Evolutionary conservation across 1,140 invertebrate species (phyloP).

Genomic region (Heliconius congener): DNA sequence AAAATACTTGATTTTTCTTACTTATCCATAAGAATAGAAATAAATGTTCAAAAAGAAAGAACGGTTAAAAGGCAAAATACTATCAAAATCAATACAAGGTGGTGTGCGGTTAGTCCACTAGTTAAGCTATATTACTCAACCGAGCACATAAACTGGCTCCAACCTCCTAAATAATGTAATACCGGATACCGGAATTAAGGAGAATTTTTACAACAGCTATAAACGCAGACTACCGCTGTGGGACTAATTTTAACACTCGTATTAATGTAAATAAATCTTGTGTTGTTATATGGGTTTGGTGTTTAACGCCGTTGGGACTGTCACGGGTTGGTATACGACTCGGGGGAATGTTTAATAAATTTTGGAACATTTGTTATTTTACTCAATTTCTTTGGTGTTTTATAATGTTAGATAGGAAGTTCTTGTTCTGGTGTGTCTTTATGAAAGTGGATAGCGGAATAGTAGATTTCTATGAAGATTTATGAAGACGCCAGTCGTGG

Average conservation of each 20-base stretch:
- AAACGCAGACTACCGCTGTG: slow-evolving; percentile 28
- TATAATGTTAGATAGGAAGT: too few relatives aligned
- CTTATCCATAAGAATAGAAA: not conserved
- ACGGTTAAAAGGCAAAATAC: not conserved
- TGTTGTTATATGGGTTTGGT: slow-evolving; percentile 17
- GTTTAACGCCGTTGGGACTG: too few relatives aligned
- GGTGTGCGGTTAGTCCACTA: slow-evolving; percentile 24
- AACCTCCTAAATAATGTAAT: slow-evolving; percentile 33
- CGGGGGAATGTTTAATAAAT: too few relatives aligned
- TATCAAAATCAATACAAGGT: slow-evolving; percentile 7
- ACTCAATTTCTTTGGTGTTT: too few relatives aligned
- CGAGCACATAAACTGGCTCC: slow-evolving; percentile 26
- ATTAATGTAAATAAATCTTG: slow-evolving; percentile 37
- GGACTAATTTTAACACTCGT: slow-evolving; percentile 34
- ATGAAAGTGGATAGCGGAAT: too few relatives aligned
- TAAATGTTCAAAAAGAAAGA: not conserved
- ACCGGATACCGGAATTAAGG: slow-evolving; percentile 11
- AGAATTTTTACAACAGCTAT: slow-evolving; percentile 36
- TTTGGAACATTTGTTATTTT: too few relatives aligned
- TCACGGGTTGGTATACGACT: too few relatives aligned
- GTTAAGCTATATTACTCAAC: slow-evolving; percentile 27
- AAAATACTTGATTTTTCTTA: too few relatives aligned
- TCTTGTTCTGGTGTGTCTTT: too few relatives aligned
- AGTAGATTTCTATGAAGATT: too few relatives aligned
- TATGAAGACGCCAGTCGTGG: too few relatives aligned